Evolutionary conservation across 35 echinoderm and acorn worm genomes (phyloP).

Genomic region (Strongylocentrotus purpuratus): DNA sequence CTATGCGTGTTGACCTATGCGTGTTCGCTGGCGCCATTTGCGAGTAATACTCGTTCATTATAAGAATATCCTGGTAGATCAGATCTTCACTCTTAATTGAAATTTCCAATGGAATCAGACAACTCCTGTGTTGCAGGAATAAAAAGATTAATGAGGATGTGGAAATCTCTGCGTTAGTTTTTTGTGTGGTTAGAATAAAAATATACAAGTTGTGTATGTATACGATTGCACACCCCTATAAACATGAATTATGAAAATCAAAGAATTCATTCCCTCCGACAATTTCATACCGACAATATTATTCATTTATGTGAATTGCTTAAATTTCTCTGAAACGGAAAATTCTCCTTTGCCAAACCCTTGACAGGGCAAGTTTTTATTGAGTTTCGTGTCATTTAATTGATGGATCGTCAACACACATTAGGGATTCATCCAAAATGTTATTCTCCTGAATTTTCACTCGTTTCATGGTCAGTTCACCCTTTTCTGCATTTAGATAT

Average conservation of each 20-base stretch:
- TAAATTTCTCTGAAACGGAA: neutral
- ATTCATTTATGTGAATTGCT: neutral
- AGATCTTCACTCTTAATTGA: neutral
- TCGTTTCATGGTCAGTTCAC: neutral
- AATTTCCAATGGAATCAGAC: neutral
- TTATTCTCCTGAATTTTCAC: neutral
- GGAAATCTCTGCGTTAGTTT: neutral
- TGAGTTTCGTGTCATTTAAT: neutral
- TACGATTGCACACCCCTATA: neutral
- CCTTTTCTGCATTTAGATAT: neutral
- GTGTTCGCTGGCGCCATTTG: neutral
- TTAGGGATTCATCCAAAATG: neutral
- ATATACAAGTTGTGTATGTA: neutral
- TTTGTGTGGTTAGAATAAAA: neutral
- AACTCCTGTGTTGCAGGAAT: neutral
- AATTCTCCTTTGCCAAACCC: neutral
- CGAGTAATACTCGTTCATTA: neutral
- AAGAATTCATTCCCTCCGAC: neutral
- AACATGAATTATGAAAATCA: neutral
- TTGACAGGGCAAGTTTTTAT: neutral
- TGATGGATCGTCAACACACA: neutral
- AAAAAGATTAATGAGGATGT: too few species aligned
- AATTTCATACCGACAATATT: neutral
- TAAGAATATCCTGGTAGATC: neutral
- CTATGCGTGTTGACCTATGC: neutral